Percentiles rank a stretch among this genome's conserved stretches.
Conservation (phyloP, 2,113 vertebrate species). For the Clupea harengus region DNA sequence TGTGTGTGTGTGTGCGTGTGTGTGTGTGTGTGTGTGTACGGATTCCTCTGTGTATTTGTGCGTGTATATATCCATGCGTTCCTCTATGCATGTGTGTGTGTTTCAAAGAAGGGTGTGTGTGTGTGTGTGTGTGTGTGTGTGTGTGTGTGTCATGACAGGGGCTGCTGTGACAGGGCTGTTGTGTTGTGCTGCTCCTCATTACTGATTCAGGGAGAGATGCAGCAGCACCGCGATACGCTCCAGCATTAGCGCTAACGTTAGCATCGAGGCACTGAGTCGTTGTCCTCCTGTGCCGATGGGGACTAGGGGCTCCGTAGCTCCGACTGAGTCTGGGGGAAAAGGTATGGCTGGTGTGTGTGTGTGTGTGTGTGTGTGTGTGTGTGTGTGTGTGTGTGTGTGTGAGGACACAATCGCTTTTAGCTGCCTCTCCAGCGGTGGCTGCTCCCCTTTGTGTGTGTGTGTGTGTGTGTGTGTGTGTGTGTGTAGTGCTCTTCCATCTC, state of each 20-base stretch:
- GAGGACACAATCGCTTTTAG: not conserved
- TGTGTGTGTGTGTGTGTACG: not conserved
- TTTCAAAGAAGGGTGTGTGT: not conserved
- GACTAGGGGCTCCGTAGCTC: not conserved
- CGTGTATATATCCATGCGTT: not conserved
- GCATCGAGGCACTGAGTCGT: not conserved
- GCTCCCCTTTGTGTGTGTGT: not conserved
- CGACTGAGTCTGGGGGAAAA: not conserved
- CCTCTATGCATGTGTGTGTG: not conserved
- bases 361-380: conserved; percentile 24
- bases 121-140: not conserved
- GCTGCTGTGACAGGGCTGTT: not conserved
- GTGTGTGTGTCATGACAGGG: not conserved
- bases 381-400: conserved; percentile 20
- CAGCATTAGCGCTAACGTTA: conserved; percentile 23
- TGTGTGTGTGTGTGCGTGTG: not conserved
- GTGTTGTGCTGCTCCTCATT: not conserved
- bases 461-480: conserved; percentile 8
- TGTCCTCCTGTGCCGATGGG: not conserved
- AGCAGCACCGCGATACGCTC: conserved; percentile 11
- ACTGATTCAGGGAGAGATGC: not conserved
- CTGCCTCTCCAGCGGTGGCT: not conserved
- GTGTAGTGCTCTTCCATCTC: not conserved
- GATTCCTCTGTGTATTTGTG: not conserved
- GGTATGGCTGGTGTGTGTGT: conserved; percentile 22